A percentile compares a stretch with the other conserved stretches of the same genome.
These are phyloP conservation scores for Panthera leo DNA, from an alignment of 2,113 vertebrate genomes.

Conservation along the genomic window DNA sequence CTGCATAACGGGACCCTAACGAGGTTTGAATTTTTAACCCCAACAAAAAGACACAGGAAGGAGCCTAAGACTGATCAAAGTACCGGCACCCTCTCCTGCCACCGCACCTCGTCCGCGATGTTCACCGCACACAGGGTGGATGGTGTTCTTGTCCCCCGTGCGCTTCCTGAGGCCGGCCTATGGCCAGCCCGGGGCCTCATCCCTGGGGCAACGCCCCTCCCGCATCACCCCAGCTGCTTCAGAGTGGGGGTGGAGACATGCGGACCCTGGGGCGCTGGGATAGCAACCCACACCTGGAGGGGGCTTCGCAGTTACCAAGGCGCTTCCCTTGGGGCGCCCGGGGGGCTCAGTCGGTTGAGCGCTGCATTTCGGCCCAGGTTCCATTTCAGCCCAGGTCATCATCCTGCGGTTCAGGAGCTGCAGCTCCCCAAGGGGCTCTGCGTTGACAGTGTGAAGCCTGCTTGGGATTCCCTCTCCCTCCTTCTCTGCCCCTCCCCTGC, in stretches of 20 bases:
- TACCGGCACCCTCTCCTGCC: neutral
- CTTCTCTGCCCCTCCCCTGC: no score
- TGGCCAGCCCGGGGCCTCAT: neutral
- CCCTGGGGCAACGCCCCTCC: neutral
- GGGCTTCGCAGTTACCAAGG: neutral
- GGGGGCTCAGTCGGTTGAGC: no score
- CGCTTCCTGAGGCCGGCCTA: neutral
- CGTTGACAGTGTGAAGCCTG: no score
- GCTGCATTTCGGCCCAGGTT: no score
- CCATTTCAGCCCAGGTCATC: no score
- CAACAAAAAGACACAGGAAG: neutral
- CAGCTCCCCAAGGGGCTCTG: no score
- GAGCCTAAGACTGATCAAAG: neutral
- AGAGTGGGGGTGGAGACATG: neutral
- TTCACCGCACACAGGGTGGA: accelerated
- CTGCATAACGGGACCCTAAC: neutral
- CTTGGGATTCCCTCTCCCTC: no score
- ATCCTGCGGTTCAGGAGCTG: no score
- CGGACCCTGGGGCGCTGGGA: neutral
- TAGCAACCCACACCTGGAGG: neutral
- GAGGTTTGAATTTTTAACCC: neutral
- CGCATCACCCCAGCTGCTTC: neutral
- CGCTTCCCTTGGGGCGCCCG: neutral
- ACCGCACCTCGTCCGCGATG: neutral
- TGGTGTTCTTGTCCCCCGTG: neutral